Evolutionary conservation across 1,140 invertebrate genomes (phyloP).

Genomic region (Heliconius himera): DNA sequence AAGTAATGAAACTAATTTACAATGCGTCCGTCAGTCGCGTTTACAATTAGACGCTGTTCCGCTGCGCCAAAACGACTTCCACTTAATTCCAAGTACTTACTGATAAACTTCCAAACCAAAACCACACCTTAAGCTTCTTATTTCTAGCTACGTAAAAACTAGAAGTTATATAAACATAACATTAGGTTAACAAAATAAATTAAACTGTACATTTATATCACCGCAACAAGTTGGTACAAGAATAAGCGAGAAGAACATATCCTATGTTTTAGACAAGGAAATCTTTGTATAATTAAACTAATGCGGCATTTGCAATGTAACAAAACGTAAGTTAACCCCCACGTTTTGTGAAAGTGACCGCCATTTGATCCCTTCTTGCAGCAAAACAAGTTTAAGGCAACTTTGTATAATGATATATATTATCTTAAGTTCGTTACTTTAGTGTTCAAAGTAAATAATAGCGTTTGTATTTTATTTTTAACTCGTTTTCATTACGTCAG

Average conservation of each 20-base stretch:
- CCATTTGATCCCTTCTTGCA: slow-evolving; percentile 6
- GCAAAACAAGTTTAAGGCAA: background rate
- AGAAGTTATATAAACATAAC: background rate
- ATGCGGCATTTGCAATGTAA: background rate
- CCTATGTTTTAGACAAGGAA: background rate
- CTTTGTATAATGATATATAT: background rate
- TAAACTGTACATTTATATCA: background rate
- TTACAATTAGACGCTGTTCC: too few species aligned
- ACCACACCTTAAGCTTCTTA: background rate
- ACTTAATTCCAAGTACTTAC: too few species aligned
- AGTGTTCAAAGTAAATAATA: background rate
- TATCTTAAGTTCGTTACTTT: background rate
- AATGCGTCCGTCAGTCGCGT: too few species aligned
- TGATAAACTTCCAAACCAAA: background rate
- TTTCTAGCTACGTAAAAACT: too few species aligned
- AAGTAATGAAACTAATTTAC: too few species aligned
- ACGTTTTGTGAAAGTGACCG: slow-evolving; percentile 3
- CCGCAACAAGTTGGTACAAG: background rate
- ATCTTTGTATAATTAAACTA: background rate
- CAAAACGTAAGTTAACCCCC: slow-evolving; percentile 9
- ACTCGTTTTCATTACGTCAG: too few species aligned
- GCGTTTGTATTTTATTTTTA: too few species aligned
- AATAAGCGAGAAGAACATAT: background rate
- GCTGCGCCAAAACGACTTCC: too few species aligned
- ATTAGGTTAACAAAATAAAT: background rate